A percentile compares a stretch with the other conserved stretches of the same genome.
These are phyloP conservation scores for Monodelphis domestica DNA, from an alignment of 2,797 vertebrate genomes.

Conservation along the genomic window DNA sequence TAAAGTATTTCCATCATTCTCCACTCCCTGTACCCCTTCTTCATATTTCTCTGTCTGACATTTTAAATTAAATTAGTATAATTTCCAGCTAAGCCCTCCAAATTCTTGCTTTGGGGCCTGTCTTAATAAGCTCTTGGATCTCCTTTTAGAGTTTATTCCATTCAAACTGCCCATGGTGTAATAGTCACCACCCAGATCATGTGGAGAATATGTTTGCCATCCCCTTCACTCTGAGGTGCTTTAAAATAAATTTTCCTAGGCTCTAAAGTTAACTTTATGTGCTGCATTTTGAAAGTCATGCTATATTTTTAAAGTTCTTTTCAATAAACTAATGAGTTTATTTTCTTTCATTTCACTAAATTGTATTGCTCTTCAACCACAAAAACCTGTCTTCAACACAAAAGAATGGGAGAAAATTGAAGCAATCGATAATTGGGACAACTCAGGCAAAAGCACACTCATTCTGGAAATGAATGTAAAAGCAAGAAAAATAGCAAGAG, in stretches of 20 bases:
- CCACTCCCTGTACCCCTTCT: background rate
- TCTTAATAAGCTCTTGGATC: background rate
- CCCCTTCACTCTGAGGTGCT: background rate
- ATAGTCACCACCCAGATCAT: background rate
- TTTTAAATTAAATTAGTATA: slow-evolving; percentile 1
- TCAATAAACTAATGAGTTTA: background rate
- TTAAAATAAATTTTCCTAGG: background rate
- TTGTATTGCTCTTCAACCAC: background rate
- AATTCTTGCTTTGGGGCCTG: background rate
- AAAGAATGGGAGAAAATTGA: background rate
- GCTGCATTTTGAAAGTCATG: background rate
- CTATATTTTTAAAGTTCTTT: background rate
- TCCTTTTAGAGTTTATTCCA: background rate
- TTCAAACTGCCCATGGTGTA: background rate
- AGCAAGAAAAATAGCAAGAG: background rate
- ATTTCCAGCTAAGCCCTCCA: background rate
- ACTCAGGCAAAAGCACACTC: background rate
- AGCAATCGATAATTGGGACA: background rate
- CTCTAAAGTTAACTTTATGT: background rate
- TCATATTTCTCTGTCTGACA: background rate
- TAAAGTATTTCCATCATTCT: background rate
- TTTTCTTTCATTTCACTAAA: background rate
- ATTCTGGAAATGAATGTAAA: background rate
- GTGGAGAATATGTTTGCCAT: background rate
- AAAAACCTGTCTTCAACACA: background rate